Percentiles rank a stretch among this genome's conserved stretches.
These are phyloP conservation scores for Hoplostethus atlanticus DNA, from an alignment of 2,797 vertebrate genomes.

Conservation along the genomic window DNA sequence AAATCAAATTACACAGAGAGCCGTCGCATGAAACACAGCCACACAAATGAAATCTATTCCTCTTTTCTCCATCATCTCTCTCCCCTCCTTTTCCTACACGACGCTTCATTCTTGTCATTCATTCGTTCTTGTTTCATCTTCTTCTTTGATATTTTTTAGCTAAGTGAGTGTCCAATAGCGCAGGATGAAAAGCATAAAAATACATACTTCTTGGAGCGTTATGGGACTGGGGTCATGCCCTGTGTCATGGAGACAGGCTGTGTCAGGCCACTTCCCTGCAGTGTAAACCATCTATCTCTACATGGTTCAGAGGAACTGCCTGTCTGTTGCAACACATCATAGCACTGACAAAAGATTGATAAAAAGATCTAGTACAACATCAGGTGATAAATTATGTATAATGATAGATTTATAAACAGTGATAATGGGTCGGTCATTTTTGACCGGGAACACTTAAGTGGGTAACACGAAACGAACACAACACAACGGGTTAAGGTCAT, in stretches of 20 bases:
- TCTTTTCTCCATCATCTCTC: constrained; percentile 1
- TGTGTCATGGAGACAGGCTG: constrained; percentile 11
- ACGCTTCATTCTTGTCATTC: neutral
- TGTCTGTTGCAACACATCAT: constrained; percentile 48
- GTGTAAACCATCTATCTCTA: constrained; percentile 5
- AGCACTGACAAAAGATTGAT: constrained; percentile 14
- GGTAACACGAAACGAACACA: no score
- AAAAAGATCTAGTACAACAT: no score
- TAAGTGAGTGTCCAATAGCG: neutral
- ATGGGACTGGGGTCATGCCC: neutral
- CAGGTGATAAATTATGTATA: no score
- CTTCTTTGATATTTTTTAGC: neutral
- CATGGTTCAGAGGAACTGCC: constrained; percentile 35
- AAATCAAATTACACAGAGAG: constrained; percentile 55
- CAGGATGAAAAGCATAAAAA: neutral
- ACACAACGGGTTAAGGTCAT: no score
- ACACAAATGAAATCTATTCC: constrained; percentile 42
- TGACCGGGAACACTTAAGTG: no score
- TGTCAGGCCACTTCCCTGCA: neutral
- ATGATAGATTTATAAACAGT: no score
- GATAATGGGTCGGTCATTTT: no score
- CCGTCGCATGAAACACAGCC: constrained; percentile 8
- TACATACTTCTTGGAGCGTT: neutral
- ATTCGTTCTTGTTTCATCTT: no score
- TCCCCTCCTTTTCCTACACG: constrained; percentile 14